phyloP scores from a whole-genome alignment of 1,140 invertebrate species.

The Belonocnema kinseyi region DNA sequence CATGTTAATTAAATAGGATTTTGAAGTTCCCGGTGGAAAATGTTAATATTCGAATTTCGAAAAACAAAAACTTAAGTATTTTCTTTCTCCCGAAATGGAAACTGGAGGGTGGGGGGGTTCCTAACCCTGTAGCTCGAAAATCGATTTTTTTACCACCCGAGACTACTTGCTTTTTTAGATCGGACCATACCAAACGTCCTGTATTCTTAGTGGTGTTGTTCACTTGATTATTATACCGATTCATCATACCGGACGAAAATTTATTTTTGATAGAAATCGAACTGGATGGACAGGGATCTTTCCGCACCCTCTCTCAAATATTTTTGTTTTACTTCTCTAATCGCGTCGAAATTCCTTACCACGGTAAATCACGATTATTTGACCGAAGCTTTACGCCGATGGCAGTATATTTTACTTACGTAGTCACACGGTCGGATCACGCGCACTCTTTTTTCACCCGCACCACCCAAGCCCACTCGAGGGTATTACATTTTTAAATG shows the following conservation, averaged over 20 bases:
- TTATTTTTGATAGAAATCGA: not conserved
- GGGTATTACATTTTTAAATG: constrained; percentile 76
- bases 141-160: no score
- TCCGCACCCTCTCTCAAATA: not conserved
- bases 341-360: constrained; percentile 70
- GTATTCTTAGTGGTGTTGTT: no score
- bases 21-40: no score
- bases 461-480: constrained; percentile 47
- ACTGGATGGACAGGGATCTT: not conserved
- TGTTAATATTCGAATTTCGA: no score
- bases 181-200: no score
- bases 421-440: constrained; percentile 73
- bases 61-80: no score
- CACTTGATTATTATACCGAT: no score
- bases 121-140: no score
- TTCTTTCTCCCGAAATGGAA: no score
- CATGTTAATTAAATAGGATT: no score
- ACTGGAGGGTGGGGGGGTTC: no score
- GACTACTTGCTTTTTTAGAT: no score
- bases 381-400: constrained; percentile 71
- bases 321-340: constrained; percentile 50
- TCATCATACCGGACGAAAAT: not conserved
- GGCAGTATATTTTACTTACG: constrained; percentile 76
- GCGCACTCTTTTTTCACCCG: constrained; percentile 57
- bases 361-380: constrained; percentile 76